A percentile compares a stretch with the other conserved stretches of the same genome.
phyloP scores from a whole-genome alignment of 2,113 vertebrate genomes.

The Scophthalmus maximus region DNA sequence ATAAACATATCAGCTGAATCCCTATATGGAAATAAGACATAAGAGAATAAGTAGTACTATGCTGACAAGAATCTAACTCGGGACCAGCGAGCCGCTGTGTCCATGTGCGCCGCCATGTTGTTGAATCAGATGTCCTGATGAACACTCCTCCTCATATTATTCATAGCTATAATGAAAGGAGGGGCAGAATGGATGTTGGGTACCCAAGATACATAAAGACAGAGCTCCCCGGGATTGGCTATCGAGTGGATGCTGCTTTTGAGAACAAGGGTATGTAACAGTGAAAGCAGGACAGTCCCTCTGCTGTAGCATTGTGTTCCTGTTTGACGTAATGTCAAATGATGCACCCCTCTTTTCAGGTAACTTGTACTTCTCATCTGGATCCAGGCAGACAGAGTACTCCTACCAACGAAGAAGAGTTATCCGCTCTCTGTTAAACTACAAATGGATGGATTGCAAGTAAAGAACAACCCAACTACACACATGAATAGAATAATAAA shows the following conservation, averaged over 20 bases:
- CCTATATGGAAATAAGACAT: neutral
- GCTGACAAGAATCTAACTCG: too few relatives aligned
- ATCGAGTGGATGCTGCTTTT: conserved; percentile 77
- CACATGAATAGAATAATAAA: too few relatives aligned
- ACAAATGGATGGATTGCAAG: conserved; percentile 78
- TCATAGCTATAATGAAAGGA: conserved; percentile 73
- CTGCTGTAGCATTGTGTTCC: neutral
- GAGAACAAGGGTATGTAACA: conserved; percentile 66
- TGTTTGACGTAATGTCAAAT: neutral
- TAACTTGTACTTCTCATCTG: conserved; percentile 78
- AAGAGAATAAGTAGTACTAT: too few relatives aligned
- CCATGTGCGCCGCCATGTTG: too few relatives aligned
- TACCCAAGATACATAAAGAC: conserved; percentile 64
- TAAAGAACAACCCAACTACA: too few relatives aligned
- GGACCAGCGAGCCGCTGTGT: too few relatives aligned
- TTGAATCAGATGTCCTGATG: neutral
- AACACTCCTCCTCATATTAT: neutral
- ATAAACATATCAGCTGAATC: neutral
- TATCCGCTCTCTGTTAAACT: conserved; percentile 58
- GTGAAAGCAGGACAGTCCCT: neutral
- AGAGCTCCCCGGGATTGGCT: conserved; percentile 67
- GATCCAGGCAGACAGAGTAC: conserved; percentile 77
- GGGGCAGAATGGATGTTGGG: conserved; percentile 64
- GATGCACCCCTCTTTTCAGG: conserved; percentile 54
- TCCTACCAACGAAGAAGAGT: conserved; percentile 46